These are phyloP conservation scores for Peromyscus melanophrys DNA, from an alignment of 2,797 vertebrate genomes.

Conservation along the genomic window DNA sequence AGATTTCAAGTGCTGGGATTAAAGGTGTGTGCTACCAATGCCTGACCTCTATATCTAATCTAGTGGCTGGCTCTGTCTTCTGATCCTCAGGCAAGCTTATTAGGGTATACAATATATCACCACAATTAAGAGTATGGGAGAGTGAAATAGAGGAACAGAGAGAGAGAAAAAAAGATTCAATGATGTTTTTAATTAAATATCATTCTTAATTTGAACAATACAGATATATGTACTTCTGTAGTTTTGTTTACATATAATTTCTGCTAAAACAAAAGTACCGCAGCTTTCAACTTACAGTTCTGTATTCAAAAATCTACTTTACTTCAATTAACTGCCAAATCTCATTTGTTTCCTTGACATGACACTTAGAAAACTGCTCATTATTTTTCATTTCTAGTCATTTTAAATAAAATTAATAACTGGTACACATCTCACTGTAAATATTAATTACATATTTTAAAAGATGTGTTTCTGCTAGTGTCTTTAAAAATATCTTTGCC, in stretches of 20 bases:
- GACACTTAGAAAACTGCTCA: not conserved
- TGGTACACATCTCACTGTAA: conserved; percentile 62
- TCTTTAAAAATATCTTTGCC: conserved; percentile 49
- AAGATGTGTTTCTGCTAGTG: not conserved
- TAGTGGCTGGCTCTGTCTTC: too few species aligned
- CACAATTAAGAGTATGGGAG: not conserved
- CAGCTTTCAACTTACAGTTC: not conserved
- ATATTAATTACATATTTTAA: conserved; percentile 75
- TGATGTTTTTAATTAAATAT: not conserved
- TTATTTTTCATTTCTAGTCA: not conserved
- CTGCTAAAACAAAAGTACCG: not conserved
- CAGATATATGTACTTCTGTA: not conserved
- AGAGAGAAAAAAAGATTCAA: not conserved
- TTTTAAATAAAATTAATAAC: conserved; percentile 82
- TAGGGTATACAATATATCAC: too few species aligned
- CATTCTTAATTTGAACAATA: not conserved
- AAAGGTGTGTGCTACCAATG: too few species aligned
- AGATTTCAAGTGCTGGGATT: too few species aligned
- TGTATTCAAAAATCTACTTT: not conserved
- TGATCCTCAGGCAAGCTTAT: too few species aligned
- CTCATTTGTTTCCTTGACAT: conserved; percentile 37
- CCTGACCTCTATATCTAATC: too few species aligned
- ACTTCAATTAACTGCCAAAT: not conserved
- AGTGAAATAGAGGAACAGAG: not conserved
- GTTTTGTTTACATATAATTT: not conserved